Evolutionary conservation across 2,113 vertebrate genomes (phyloP), one percentile per base, ranked within the genome.

Genomic region (Holacanthus passer): DNA sequence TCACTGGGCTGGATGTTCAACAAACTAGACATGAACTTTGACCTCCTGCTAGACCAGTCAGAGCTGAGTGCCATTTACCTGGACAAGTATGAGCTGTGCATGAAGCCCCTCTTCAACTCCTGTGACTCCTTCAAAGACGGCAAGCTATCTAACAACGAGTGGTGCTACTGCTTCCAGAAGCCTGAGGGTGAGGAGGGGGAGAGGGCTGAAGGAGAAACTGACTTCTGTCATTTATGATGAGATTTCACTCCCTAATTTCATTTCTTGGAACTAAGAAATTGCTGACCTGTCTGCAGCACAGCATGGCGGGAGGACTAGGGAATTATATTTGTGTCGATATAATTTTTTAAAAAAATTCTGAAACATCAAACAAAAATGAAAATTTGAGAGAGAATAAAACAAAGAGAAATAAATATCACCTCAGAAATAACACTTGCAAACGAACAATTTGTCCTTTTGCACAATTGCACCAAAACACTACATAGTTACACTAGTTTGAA

Each of bases 1-100:
- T 99, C 98, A 11, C 94, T 99, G 77, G 98, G 98, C 79, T 99
- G 98, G 98, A 99, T 99, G 97, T 99, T 99, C 95, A 99, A 99
- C 95, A 99, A 98, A 74, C 89, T 99, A 59, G 98, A 99, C 92
- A 97, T 98, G 96, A 99, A 99, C 95, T 99, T 98, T 1, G 98
- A 99, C 93, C 97, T 99, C 62, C 93, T 99, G 84, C 95, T 99
- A 72, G 98, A 99, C 89, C 97, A 97, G 73, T 97, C 97, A 0
- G 98, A 99, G 95, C 97, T 99, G 92, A 97, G 96, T 13, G 97
- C 97, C 91, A 97, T 99, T 91, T 99, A 98, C 78, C 94, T 99
- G 92, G 97, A 99, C 80, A 99, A 98, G 91, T 98, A 99, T 0
- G 98, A 99, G 93, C 96, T 95, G 89, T 99, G 98, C 41, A 97